Evolutionary conservation across 2,888 invertebrate species (phyloP).

Genomic region (Pterostichus madidus): DNA sequence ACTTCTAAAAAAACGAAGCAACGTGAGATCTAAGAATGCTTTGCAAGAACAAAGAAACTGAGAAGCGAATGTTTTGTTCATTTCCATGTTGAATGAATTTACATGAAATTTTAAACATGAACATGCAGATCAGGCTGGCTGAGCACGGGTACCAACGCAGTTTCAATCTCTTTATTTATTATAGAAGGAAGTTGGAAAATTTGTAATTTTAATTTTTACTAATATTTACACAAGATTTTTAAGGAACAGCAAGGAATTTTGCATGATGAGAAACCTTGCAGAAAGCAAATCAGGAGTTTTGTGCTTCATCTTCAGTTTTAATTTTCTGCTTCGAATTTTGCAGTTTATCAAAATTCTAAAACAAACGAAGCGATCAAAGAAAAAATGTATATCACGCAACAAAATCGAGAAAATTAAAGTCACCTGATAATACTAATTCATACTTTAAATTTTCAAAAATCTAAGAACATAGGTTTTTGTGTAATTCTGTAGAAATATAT

Average conservation of each 20-base stretch:
- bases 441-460: too few species aligned
- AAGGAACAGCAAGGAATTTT: constrained; percentile 9
- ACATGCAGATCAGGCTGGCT: constrained; percentile 34
- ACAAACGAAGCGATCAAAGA: too few species aligned
- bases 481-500: too few species aligned
- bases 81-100: constrained; percentile 49
- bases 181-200: constrained; percentile 8
- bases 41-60: constrained; percentile 25
- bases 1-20: background rate
- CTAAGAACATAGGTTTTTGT: too few species aligned
- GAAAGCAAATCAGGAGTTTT: background rate
- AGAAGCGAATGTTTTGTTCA: constrained; percentile 22
- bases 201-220: constrained; percentile 51
- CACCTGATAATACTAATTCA: too few species aligned
- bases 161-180: constrained; percentile 50
- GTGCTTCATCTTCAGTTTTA: constrained; percentile 4
- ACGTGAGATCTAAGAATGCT: constrained; percentile 27
- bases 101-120: constrained; percentile 54
- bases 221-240: constrained; percentile 55
- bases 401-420: too few species aligned
- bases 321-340: background rate
- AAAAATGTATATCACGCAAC: too few species aligned
- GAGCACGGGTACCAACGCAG: constrained; percentile 3
- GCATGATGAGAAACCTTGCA: constrained; percentile 29
- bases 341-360: too few species aligned